Evolutionary conservation across 2,113 vertebrate genomes (phyloP).

Genomic region (Opisthocomus hoazin): DNA sequence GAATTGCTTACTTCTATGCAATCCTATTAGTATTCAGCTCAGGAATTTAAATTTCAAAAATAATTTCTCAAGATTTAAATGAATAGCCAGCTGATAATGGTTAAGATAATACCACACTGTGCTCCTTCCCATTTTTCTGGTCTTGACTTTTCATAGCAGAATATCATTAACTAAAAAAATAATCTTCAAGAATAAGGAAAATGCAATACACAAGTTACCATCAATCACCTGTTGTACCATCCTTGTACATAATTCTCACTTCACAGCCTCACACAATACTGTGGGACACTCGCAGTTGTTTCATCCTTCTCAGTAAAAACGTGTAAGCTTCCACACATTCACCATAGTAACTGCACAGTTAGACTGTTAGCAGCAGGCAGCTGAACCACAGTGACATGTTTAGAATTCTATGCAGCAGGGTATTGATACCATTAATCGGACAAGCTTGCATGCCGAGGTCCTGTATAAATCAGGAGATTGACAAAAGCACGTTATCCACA

Average conservation of each 20-base stretch:
- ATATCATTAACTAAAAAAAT: neutral
- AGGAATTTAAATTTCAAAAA: neutral
- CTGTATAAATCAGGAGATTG: neutral
- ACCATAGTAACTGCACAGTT: neutral
- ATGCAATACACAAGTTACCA: neutral
- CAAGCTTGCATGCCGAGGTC: neutral
- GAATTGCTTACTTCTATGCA: neutral
- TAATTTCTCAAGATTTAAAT: neutral
- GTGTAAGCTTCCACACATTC: neutral
- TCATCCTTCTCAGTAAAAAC: neutral
- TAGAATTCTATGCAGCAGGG: neutral
- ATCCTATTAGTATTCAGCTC: neutral
- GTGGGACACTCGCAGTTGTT: neutral
- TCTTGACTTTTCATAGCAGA: neutral
- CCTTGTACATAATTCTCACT: neutral
- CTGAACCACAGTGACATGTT: neutral
- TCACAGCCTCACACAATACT: neutral
- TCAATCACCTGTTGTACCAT: neutral
- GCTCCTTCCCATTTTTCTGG: neutral
- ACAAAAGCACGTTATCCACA: neutral
- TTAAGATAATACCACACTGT: neutral
- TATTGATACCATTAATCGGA: neutral
- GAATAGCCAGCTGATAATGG: neutral
- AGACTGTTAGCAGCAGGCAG: neutral
- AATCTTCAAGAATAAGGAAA: neutral